phyloP scores from a whole-genome alignment of 2,797 vertebrate genomes.

The Crenuchus spilurus region DNA sequence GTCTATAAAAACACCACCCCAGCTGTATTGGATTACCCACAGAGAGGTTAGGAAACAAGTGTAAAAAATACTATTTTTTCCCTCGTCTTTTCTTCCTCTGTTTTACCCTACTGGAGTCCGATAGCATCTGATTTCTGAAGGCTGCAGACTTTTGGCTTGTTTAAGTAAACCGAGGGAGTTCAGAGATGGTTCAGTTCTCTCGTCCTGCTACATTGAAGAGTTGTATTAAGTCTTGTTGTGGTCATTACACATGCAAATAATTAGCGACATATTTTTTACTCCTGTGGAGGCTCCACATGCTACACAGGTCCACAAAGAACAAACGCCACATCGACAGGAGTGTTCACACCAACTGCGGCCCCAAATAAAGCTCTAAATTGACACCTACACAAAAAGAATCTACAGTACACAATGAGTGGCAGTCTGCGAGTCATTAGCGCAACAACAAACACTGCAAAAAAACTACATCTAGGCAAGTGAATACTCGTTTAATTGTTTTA shows the following conservation, averaged over 20 bases:
- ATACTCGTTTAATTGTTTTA: no score
- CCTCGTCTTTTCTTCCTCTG: constrained; percentile 36
- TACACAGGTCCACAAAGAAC: constrained; percentile 63
- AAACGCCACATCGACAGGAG: constrained; percentile 60
- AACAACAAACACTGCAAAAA: no score
- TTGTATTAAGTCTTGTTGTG: constrained; percentile 61
- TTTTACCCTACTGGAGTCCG: constrained; percentile 44
- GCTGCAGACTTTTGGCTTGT: constrained; percentile 76
- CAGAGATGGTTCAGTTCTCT: constrained; percentile 36
- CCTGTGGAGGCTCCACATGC: constrained; percentile 72
- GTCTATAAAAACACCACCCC: constrained; percentile 51
- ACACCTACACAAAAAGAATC: not conserved
- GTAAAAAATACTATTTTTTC: constrained; percentile 79
- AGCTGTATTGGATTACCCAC: constrained; percentile 50
- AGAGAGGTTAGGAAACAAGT: constrained; percentile 65
- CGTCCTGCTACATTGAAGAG: constrained; percentile 71
- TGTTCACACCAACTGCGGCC: constrained; percentile 52
- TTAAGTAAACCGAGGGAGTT: constrained; percentile 62
- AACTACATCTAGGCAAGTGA: no score
- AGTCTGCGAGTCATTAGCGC: not conserved
- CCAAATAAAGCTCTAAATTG: constrained; percentile 22
- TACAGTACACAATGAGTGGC: not conserved
- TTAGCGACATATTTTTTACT: constrained; percentile 63
- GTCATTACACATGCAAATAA: constrained; percentile 74
- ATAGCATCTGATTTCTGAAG: constrained; percentile 46